Conservation (phyloP, 2,113 vertebrate species). For the Tor tambroides region DNA sequence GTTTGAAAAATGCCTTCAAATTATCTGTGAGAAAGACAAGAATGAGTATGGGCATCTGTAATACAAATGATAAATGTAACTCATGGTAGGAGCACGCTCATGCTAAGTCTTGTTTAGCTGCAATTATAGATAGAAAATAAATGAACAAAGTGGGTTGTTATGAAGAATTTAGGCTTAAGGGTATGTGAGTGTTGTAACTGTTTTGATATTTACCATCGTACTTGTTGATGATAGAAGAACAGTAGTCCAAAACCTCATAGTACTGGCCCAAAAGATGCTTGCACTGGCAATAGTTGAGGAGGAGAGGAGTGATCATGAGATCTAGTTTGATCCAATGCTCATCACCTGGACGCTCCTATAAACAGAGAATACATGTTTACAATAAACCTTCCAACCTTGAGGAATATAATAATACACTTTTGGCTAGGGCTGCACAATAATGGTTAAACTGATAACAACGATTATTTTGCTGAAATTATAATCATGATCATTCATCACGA, state of each 20-base stretch:
- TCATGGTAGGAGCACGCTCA: background rate
- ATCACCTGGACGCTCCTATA: constrained; percentile 90
- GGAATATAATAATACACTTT: background rate
- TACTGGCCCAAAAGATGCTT: constrained; percentile 86
- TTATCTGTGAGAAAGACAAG: constrained; percentile 79
- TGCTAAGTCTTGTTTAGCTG: background rate
- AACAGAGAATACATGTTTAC: background rate
- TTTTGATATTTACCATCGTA: constrained; percentile 82
- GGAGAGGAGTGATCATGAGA: constrained; percentile 88
- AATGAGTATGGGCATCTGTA: too few relatives aligned
- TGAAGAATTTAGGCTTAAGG: background rate
- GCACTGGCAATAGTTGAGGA: constrained; percentile 96
- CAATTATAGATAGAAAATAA: too few relatives aligned
- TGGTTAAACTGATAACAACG: background rate
- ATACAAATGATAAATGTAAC: background rate
- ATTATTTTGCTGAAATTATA: too few relatives aligned
- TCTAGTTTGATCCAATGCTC: constrained; percentile 87
- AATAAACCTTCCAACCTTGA: background rate
- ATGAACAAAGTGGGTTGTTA: background rate
- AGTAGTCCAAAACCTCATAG: constrained; percentile 95
- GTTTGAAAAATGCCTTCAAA: constrained; percentile 92
- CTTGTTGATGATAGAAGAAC: constrained; percentile 90
- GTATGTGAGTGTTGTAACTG: background rate
- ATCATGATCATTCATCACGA: too few relatives aligned
- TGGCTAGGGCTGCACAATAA: background rate